Evolutionary conservation across 1,140 invertebrate genomes (phyloP), one percentile per base, ranked within the genome.

Genomic region (Drosophila sechellia): DNA sequence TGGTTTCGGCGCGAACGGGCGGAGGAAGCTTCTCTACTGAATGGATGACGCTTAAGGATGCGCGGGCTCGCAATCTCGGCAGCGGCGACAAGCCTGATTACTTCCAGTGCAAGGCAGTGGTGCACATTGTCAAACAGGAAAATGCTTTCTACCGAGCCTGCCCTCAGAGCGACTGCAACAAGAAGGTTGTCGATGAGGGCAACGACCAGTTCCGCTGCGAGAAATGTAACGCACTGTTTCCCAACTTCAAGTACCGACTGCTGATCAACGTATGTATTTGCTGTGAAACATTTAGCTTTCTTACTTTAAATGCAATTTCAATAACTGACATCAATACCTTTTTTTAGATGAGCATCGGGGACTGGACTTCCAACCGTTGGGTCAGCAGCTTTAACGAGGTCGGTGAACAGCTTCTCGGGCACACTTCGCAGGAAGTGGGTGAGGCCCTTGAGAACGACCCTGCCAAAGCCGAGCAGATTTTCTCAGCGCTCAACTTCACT

Each of bases 181-280:
- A 99, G 90, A 99, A 99, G 93, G 94, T 97, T 1, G 93, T 98
- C 27, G 98, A 99, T 93, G 90, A 92, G 50, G 95, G 96, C 46
- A 98, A 98, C 92, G 97, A 96, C 6, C 94, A 96, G 76, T 99
- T 95, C 91, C 94, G 97, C 66, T 99, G 99, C 92, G 98, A 99
- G 92, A 99, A 99, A 92, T 99, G 98, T 92, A 94, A 96, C 71
- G 93, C 95, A 48, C 96, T 97, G 64, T 97, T 94, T 91, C 95
- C 96, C 0, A 96, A 96, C 76, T 99, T 96, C 90, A 97, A 97
- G 79, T 98, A 97, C 93, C 94, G 98, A 46, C 92, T 99, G 64
- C 94, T 99, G 48, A 92, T 97, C 13, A 94, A 93, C 73, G 97
- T 98, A 93, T 95, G 95, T 95, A 93, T 94, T 43, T 3, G 4